Base-by-base conservation (phyloP, 2,888 invertebrate species). In the Osmoderma eremita region DNA sequence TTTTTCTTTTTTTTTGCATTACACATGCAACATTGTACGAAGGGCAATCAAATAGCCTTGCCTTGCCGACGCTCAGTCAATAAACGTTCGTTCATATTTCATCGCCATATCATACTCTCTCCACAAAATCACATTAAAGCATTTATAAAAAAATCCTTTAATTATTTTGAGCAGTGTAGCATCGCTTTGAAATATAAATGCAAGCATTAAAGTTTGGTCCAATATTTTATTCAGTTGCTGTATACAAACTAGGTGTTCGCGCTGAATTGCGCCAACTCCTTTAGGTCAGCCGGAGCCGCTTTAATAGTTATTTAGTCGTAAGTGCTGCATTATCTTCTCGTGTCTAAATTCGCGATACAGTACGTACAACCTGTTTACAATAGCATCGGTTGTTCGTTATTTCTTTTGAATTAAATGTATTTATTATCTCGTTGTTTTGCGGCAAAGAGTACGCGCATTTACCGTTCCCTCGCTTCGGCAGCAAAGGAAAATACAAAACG, bases 241-340 rank as follows among this genome's bases (percentile, higher is more conserved):
- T 56, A 45, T 45, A 17, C 30, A 30, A 17, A 45, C 15, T 10
- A 58, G 58, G 45, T 42, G 42, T 45, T 58, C 58, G 45, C 24
- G 13, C 22, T 48, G 51, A 54, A 65, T 65, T 65, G 48, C 65
- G 12, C 17, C 36, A 15, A 48, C 30, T 45, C 36, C 56, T 36
- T 17, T 36, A 30, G 56, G 48, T 56, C 45, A 48, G 48, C 41
- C 54, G 45, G 18, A 65, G 53, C 49, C 41, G 42, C 54, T 58
- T 67, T 67, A 67, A 69, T 69, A 67, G 67, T 64, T 69, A 69
- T 69, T 69, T 69, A 69, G 69, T 69, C 63, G 69, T 67, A 63
- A 61, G 58, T 61, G 58, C 63, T 63, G 66, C 56, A 69, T 63
- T 69, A 69, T 67, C 67, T 67, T 48, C 54, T 69, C 69, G 54